phyloP scores from a whole-genome alignment of 1,140 invertebrate species.

The Halictus rubicundus region DNA sequence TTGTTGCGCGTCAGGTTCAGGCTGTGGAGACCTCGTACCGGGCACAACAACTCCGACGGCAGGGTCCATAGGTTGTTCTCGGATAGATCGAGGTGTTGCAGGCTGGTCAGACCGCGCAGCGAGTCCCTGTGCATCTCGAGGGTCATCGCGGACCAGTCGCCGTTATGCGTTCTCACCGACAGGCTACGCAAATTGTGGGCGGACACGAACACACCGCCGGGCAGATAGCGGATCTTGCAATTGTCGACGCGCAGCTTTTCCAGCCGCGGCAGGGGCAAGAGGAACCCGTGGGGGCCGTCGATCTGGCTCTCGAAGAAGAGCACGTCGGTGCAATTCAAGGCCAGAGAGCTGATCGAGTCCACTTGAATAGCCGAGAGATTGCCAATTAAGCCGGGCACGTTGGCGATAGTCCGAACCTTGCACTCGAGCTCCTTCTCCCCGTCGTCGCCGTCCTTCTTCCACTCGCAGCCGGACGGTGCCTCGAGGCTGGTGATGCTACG shows the following conservation, averaged over 20 bases:
- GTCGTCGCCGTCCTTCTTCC: slow-evolving; percentile 76
- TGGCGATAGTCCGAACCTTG: slow-evolving; percentile 86
- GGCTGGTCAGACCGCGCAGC: slow-evolving; percentile 85
- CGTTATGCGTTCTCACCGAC: slow-evolving; percentile 88
- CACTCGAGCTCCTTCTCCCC: slow-evolving; percentile 84
- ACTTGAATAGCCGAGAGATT: slow-evolving; percentile 85
- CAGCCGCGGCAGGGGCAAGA: slow-evolving; percentile 84
- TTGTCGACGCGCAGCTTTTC: slow-evolving; percentile 87
- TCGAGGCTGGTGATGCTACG: slow-evolving; percentile 75
- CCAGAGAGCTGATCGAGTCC: slow-evolving; percentile 85
- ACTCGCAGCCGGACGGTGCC: slow-evolving; percentile 85
- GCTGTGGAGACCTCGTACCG: slow-evolving; percentile 84
- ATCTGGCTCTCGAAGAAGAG: slow-evolving; percentile 89
- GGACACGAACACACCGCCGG: slow-evolving; percentile 84
- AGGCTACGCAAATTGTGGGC: slow-evolving; percentile 85
- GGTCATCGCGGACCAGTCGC: slow-evolving; percentile 89
- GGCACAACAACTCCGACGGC: slow-evolving; percentile 88
- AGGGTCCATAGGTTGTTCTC: slow-evolving; percentile 91
- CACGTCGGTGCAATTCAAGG: slow-evolving; percentile 89
- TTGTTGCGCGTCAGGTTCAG: slow-evolving; percentile 90
- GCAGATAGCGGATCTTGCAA: slow-evolving; percentile 89
- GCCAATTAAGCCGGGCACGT: slow-evolving; percentile 85
- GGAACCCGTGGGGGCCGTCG: slow-evolving; percentile 83
- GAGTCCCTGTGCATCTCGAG: slow-evolving; percentile 87
- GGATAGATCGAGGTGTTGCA: slow-evolving; percentile 87